A percentile compares a stretch with the other conserved stretches of the same genome.
Evolutionary conservation across 2,113 vertebrate genomes (phyloP).

Genomic region (Ginglymostoma cirratum): DNA sequence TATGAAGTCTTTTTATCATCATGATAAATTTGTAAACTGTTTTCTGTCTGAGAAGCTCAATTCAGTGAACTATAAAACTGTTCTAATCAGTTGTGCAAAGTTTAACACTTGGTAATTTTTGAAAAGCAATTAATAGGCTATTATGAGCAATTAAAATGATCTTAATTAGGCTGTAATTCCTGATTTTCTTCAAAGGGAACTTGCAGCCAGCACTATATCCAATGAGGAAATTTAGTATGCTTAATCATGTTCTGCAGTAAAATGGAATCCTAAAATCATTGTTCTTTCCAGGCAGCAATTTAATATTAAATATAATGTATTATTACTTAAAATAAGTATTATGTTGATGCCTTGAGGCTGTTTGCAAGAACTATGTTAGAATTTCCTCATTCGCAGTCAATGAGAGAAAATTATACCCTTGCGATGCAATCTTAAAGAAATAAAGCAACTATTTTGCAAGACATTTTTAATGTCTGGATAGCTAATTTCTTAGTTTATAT

Average conservation of each 20-base stretch:
- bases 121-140: background rate
- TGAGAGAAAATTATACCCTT: background rate
- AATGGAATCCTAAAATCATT: background rate
- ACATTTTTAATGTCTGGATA: background rate
- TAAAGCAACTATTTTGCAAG: background rate
- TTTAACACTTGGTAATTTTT: background rate
- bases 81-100: background rate
- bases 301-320: background rate
- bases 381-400: background rate
- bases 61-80: slow-evolving; percentile 21
- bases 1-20: background rate
- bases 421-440: background rate
- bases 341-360: background rate
- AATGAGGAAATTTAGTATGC: background rate
- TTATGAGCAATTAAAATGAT: slow-evolving; percentile 19
- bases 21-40: background rate
- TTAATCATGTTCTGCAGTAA: background rate
- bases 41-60: slow-evolving; percentile 13
- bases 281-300: background rate
- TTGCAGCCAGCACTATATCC: background rate
- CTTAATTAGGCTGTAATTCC: slow-evolving; percentile 9
- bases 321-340: background rate
- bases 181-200: slow-evolving; percentile 1
- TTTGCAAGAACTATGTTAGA: background rate
- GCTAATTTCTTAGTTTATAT: background rate